Base-by-base conservation (phyloP, 2,888 invertebrate genomes). In the Synanthedon myopaeformis region DNA sequence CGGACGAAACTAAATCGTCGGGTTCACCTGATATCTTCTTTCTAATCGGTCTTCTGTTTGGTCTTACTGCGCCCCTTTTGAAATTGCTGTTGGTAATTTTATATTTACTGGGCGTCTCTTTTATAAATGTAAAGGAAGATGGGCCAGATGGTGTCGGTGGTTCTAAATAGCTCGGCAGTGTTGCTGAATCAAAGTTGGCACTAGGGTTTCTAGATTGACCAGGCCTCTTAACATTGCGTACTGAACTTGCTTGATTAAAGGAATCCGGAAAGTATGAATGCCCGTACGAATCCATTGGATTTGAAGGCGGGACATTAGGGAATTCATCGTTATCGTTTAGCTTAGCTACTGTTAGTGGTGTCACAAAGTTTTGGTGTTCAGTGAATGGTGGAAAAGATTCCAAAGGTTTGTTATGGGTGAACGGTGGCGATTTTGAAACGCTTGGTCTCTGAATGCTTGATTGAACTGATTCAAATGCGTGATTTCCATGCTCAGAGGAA, bases 141-240 rank as follows among this genome's bases (percentile, higher is more conserved):
- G 81, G 69, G 1, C 80, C 78, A 8, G 80, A 76, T 35, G 82
- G 87, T 2, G 79, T 83, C 0, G 88, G 88, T 4, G 88, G 88
- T 63, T 88, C 88, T 56, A 88, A 69, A 57, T 76, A 88, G 58
- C 88, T 88, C 3, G 88, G 88, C 49, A 88, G 62, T 0, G 85
- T 83, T 4, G 73, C 70, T 3, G 77, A 72, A 56, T 83, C 84
- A 58, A 74, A 71, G 50, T 64, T 70, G 10, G 64, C 56, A 10
- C 66, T 51, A 28, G 80, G 76, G 48, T 70, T 77, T 54, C 77
- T 71, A 5, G 67, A 61, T 42, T 70, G 59, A 8, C 66, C 13
- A 59, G 82, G 84, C 57, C 82, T 71, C 62, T 83, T 82, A 0
- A 84, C 61, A 56, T 81, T 84, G 60, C 85, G 74, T 8, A 85